Percentiles rank a stretch among this genome's conserved stretches.
Evolutionary conservation across 2,113 vertebrate genomes (phyloP).

Genomic region (Atlantisia rogersi): DNA sequence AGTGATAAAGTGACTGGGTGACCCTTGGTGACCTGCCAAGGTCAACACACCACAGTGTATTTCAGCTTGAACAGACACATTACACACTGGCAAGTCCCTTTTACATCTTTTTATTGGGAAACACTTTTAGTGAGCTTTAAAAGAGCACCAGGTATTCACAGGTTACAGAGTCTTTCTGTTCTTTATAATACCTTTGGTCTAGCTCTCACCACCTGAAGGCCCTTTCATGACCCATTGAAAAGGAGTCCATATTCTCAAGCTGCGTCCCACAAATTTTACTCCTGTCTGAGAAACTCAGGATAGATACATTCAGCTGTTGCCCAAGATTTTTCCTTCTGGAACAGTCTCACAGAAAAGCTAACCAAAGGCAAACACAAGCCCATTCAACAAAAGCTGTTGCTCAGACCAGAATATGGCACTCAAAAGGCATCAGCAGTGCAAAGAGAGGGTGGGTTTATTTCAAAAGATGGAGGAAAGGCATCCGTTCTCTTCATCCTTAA

Average conservation of each 20-base stretch:
- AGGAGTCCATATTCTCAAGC: not conserved
- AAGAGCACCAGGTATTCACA: not conserved
- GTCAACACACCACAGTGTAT: not conserved
- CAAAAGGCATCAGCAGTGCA: not conserved
- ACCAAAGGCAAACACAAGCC: not conserved
- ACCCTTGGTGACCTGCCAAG: not conserved
- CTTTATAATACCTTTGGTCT: not conserved
- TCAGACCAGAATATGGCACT: not conserved
- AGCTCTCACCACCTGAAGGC: not conserved
- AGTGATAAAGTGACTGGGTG: not conserved
- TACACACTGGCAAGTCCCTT: not conserved
- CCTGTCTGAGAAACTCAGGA: not conserved
- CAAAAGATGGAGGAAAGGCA: rapidly evolving
- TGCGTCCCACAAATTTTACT: not conserved
- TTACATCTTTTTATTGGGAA: not conserved
- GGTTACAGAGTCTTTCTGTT: not conserved
- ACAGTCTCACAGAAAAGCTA: not conserved
- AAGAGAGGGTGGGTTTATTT: not conserved
- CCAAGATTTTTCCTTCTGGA: not conserved
- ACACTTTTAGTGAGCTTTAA: not conserved
- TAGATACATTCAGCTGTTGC: not conserved
- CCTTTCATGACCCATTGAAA: not conserved
- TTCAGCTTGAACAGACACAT: not conserved
- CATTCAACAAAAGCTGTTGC: not conserved
- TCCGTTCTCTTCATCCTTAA: not conserved